phyloP scores from a whole-genome alignment of 2,888 invertebrate genomes.

The Campoletis raptor region DNA sequence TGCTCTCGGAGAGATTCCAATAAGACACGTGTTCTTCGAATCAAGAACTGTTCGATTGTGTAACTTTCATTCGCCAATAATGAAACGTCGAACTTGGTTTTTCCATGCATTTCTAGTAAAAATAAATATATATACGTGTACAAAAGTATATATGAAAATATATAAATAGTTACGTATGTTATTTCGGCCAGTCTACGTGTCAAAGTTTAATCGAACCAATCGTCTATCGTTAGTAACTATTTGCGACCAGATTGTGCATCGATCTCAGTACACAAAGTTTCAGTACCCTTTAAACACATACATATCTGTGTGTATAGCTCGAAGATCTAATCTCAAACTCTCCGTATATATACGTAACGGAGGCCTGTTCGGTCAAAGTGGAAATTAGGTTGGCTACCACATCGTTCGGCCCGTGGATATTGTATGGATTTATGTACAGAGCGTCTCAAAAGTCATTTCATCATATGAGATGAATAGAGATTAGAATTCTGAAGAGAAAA shows the following conservation, averaged over 20 bases:
- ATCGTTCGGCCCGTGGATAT: constrained; percentile 24
- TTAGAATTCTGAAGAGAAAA: neutral
- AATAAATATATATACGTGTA: neutral
- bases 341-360: constrained; percentile 25
- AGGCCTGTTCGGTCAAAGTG: constrained; percentile 53
- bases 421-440: neutral
- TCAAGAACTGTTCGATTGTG: constrained; percentile 21
- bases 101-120: neutral
- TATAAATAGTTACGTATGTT: constrained; percentile 5
- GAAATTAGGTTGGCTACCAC: constrained; percentile 60
- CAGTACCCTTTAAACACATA: neutral
- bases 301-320: constrained; percentile 7
- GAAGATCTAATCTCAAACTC: constrained; percentile 45
- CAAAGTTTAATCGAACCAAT: constrained; percentile 55
- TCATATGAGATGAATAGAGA: neutral
- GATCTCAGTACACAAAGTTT: constrained; percentile 42
- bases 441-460: neutral
- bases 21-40: constrained; percentile 35
- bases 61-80: constrained; percentile 46
- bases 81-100: constrained; percentile 35
- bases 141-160: neutral
- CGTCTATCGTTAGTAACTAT: constrained; percentile 56
- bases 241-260: constrained; percentile 51
- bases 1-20: constrained; percentile 41
- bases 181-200: constrained; percentile 37